These are phyloP conservation scores for Lerema accius DNA, from an alignment of 1,140 invertebrate genomes.

Conservation along the genomic window DNA sequence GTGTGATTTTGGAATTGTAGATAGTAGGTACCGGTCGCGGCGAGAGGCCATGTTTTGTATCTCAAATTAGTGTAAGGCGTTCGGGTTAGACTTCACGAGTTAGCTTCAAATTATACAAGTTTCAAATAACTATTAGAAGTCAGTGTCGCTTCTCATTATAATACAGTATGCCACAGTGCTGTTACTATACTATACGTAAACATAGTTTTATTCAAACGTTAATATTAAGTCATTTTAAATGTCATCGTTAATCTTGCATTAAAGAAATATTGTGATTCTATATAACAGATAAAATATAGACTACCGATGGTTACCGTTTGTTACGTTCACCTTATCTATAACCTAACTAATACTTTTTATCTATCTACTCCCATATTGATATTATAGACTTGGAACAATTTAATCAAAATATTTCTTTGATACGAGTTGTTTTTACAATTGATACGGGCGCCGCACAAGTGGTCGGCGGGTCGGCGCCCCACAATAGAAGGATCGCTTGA, in stretches of 20 bases:
- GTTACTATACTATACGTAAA: conserved; percentile 75
- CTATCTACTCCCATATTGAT: background rate
- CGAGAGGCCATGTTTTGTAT: conserved; percentile 46
- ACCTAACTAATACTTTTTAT: background rate
- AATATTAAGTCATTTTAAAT: conserved; percentile 63
- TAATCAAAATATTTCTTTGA: conserved; percentile 30
- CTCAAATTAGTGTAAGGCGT: conserved; percentile 56
- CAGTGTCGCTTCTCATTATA: conserved; percentile 73
- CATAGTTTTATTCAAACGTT: conserved; percentile 75
- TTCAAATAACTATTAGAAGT: conserved; percentile 70
- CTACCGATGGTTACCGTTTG: background rate
- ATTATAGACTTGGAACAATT: background rate
- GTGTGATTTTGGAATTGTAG: conserved; percentile 35
- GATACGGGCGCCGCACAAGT: conserved; percentile 42
- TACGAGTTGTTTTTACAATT: conserved; percentile 66
- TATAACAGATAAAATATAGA: background rate
- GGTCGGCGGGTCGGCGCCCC: conserved; percentile 32
- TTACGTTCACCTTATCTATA: background rate
- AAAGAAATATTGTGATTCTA: conserved; percentile 31
- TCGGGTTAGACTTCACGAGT: conserved; percentile 72
- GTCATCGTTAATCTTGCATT: conserved; percentile 32
- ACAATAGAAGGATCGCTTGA: conserved; percentile 63
- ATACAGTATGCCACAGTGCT: conserved; percentile 65
- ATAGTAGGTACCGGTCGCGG: conserved; percentile 25
- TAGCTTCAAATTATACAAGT: conserved; percentile 73